These are phyloP conservation scores for Uloborus plumipes DNA, from an alignment of 2,888 invertebrate species.

Conservation along the genomic window DNA sequence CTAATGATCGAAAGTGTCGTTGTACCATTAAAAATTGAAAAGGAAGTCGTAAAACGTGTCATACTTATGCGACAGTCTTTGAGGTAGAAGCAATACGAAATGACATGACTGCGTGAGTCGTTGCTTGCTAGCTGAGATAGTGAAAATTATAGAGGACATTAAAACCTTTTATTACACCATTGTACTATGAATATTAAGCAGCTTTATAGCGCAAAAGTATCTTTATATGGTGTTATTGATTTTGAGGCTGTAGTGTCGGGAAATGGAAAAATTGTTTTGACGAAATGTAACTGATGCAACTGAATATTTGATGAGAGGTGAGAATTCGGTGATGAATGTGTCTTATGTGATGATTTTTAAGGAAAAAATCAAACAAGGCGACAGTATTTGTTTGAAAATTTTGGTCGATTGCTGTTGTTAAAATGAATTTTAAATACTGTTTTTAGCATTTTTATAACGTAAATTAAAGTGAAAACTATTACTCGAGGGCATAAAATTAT, in stretches of 20 bases:
- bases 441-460: no score
- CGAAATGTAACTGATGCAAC: no score
- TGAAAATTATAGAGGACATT: conserved; percentile 39
- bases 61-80: neutral
- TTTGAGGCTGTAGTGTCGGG: neutral
- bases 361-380: no score
- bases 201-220: conserved; percentile 19
- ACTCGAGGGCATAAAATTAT: no score
- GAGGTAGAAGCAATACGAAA: conserved; percentile 1
- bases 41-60: conserved; percentile 33
- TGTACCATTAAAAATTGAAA: conserved; percentile 28
- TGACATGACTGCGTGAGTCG: conserved; percentile 19
- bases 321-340: no score
- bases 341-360: no score
- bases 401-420: no score
- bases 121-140: conserved; percentile 7
- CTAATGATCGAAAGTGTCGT: conserved; percentile 23
- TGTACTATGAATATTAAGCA: conserved; percentile 18
- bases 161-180: conserved; percentile 39
- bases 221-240: conserved; percentile 13
- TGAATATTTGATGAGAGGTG: no score
- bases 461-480: no score
- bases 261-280: no score
- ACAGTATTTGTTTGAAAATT: no score
- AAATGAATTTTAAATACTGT: no score